Percentiles rank a stretch among this genome's conserved stretches.
These are phyloP conservation scores for Phalacrocorax aristotelis DNA, from an alignment of 2,113 vertebrate genomes.

Conservation along the genomic window DNA sequence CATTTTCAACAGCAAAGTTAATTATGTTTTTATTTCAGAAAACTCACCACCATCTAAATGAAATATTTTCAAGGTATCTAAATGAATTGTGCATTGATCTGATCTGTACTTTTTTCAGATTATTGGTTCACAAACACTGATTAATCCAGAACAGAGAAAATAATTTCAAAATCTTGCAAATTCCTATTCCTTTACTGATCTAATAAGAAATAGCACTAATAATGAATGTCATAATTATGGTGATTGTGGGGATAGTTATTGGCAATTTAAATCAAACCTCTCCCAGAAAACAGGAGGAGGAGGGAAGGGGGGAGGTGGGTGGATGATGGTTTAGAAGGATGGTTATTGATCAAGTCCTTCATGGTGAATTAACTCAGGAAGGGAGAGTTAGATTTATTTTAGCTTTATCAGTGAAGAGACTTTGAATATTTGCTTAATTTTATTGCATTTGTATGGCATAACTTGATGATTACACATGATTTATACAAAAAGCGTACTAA, in stretches of 20 bases:
- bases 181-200: neutral
- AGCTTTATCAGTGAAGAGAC: constrained; percentile 1
- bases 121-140: neutral
- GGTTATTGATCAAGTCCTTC: constrained; percentile 22
- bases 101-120: neutral
- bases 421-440: constrained; percentile 43
- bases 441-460: neutral
- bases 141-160: neutral
- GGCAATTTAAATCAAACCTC: constrained; percentile 51
- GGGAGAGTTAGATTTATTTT: constrained; percentile 29
- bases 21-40: neutral
- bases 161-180: neutral
- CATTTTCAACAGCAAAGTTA: neutral
- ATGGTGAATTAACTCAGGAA: constrained; percentile 36
- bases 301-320: constrained; percentile 26
- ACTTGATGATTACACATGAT: neutral
- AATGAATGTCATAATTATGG: constrained; percentile 19
- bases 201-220: constrained; percentile 34
- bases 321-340: constrained; percentile 21
- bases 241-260: neutral
- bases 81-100: neutral
- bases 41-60: neutral
- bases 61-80: neutral
- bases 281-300: constrained; percentile 28
- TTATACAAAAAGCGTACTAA: neutral